phyloP scores from a whole-genome alignment of 2,888 invertebrate species.

The Dromius quadrimaculatus region DNA sequence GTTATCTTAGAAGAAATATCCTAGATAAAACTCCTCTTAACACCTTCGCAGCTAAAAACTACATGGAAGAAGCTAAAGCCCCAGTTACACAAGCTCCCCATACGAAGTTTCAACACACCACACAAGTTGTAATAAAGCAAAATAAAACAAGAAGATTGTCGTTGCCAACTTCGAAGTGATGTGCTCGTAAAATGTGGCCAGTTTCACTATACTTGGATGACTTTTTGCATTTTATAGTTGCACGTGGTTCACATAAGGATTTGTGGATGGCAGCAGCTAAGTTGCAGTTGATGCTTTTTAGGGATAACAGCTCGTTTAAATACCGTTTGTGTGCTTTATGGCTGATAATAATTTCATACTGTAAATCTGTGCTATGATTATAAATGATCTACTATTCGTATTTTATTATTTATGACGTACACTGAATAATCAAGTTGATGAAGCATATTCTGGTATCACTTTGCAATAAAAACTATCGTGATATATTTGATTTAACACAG shows the following conservation, averaged over 20 bases:
- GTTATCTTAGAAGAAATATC: not conserved
- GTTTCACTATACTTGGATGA: constrained; percentile 12
- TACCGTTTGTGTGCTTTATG: constrained; percentile 9
- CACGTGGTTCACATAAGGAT: not conserved
- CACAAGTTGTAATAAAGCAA: constrained; percentile 18
- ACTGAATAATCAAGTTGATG: too few relatives aligned
- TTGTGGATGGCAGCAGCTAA: constrained; percentile 21
- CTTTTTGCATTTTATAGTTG: constrained; percentile 18
- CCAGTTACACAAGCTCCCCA: not conserved
- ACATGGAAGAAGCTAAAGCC: constrained; percentile 16
- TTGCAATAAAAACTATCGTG: too few relatives aligned
- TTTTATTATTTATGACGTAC: too few relatives aligned
- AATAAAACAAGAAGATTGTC: constrained; percentile 26
- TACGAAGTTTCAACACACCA: constrained; percentile 13
- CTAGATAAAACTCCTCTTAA: constrained; percentile 19
- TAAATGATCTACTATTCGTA: too few relatives aligned
- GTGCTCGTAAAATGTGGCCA: constrained; percentile 31
- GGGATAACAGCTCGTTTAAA: constrained; percentile 8
- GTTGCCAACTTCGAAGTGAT: constrained; percentile 17
- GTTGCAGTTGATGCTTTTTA: constrained; percentile 13
- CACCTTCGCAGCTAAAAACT: constrained; percentile 11
- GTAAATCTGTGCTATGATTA: not conserved
- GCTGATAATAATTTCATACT: constrained; percentile 18
- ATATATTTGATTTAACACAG: too few relatives aligned
- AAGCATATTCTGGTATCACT: too few relatives aligned